Evolutionary conservation across 2,797 vertebrate genomes (phyloP), one percentile per base, ranked within the genome.

Genomic region (Strix occidentalis): DNA sequence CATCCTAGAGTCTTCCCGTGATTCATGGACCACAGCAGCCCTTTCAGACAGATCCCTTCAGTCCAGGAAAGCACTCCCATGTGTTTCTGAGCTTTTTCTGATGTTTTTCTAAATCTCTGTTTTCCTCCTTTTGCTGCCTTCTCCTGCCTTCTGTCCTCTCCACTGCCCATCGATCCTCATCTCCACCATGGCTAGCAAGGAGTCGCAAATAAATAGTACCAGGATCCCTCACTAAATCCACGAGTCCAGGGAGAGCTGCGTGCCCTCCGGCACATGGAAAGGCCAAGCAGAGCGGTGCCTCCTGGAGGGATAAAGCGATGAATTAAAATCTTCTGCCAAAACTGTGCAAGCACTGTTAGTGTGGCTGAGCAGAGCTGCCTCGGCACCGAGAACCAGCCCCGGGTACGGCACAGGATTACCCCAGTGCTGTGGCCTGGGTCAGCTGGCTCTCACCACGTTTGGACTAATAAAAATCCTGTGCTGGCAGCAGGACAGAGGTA

Each of bases 361-460:
- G 35, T 6, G 43, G 17, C 8, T 41, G 35, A 7, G 31, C 21
- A 12, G 41, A 41, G 43, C 9, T 39, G 11, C 28, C 54, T 24
- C 3, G 2, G 28, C 39, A 5, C 39, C 5, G 16, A n/a, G 43
- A 48, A 19, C 28, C n/a, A 5, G 53, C 53, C 35, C 37, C 10
- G 18, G 8, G 48, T 48, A 2, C 6, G 3, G 1, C 5, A 53
- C 64, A 16, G 53, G n/a, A 19, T 48, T 13, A 15, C 10, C 39
- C 29, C 24, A 11, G n/a, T 5, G 5, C 48, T 8, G 21, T 0
- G 3, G 48, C 16, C 48, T 8, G 16, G n/a, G 23, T 53, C 39
- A 15, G 48, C 74, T 6, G 9, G 23, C 39, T 54, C 41, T 6
- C 9, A 0, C 23, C 5, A 4, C 10, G 0, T 33, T 11, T 26